Percentiles rank a stretch among this genome's conserved stretches.
Conservation (phyloP, 2,113 vertebrate genomes). For the Baryphthengus martii region DNA sequence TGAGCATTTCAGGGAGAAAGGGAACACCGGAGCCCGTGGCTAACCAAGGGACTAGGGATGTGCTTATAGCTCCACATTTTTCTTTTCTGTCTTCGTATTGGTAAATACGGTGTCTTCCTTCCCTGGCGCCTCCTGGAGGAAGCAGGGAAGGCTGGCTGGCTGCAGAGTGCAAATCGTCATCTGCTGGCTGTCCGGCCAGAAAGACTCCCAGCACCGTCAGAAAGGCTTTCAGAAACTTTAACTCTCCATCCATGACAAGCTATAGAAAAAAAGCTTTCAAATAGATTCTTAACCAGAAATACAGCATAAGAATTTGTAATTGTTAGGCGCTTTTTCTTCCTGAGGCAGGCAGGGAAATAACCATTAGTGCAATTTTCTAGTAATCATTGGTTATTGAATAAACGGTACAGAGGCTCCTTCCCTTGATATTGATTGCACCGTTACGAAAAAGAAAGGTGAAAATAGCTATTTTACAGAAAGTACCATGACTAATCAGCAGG, state of each 20-base stretch:
- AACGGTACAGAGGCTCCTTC: neutral
- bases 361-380: neutral
- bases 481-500: neutral
- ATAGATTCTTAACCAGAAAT: neutral
- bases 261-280: neutral
- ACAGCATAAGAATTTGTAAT: neutral
- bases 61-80: neutral
- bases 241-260: neutral
- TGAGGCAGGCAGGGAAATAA: neutral
- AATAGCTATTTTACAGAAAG: neutral
- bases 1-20: neutral
- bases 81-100: neutral
- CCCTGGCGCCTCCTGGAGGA: neutral
- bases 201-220: neutral
- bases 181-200: neutral
- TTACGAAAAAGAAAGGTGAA: neutral
- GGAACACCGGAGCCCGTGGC: neutral
- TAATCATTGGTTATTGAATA: accelerated
- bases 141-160: neutral
- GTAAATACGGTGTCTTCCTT: neutral
- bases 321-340: neutral
- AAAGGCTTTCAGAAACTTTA: neutral
- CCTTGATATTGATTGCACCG: neutral
- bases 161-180: neutral
- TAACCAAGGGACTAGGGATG: neutral